Conservation (phyloP, 1,140 invertebrate species). For the Chironomus striatipennis region DNA sequence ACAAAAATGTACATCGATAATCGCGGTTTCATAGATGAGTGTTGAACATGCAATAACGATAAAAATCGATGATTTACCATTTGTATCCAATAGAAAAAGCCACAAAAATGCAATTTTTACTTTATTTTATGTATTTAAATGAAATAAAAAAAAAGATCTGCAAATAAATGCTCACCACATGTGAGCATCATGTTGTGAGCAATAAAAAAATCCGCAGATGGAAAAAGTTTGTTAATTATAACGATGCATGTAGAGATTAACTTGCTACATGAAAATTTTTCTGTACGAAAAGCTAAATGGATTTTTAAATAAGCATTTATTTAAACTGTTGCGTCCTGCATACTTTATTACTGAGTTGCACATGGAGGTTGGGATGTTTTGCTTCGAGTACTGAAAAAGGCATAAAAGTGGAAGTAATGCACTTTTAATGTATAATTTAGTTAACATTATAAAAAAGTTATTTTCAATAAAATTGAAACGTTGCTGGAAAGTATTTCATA, state of each 20-base stretch:
- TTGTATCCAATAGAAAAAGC: background rate
- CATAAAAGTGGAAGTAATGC: background rate
- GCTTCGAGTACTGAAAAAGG: too few relatives aligned
- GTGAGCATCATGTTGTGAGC: background rate
- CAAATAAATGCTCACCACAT: background rate
- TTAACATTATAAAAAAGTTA: background rate
- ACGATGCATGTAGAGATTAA: conserved; percentile 13
- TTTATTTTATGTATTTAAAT: too few relatives aligned
- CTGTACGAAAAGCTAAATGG: background rate
- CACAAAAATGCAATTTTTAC: background rate
- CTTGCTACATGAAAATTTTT: background rate
- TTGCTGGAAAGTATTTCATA: too few relatives aligned
- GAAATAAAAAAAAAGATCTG: too few relatives aligned
- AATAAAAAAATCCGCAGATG: conserved; percentile 1
- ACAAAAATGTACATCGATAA: conserved; percentile 4
- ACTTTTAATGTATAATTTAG: background rate
- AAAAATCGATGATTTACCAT: conserved; percentile 2
- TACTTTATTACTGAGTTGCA: too few relatives aligned
- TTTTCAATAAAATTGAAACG: too few relatives aligned
- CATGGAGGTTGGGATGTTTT: too few relatives aligned
- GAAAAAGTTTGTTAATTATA: conserved; percentile 14
- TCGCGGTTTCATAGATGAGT: background rate
- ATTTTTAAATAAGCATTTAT: conserved; percentile 10
- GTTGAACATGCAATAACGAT: background rate
- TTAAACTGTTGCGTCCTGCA: conserved; percentile 1